A percentile compares a stretch with the other conserved stretches of the same genome.
Conservation (phyloP, 2,797 vertebrate genomes). For the Cichlasoma orientale region DNA sequence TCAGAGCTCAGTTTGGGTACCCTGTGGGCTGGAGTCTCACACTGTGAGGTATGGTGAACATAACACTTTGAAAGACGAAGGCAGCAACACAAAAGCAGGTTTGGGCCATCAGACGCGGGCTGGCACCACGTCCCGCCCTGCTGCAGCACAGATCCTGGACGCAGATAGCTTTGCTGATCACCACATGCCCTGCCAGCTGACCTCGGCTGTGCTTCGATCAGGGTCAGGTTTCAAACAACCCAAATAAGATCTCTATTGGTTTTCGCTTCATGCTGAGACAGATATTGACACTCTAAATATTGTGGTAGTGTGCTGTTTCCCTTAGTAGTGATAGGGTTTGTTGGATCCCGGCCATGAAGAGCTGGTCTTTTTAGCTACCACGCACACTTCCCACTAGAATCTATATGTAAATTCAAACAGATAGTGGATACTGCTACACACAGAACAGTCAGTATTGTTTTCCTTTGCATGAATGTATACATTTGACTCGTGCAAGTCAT, state of each 20-base stretch:
- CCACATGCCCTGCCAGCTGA: slow-evolving; percentile 30
- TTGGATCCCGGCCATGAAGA: background rate
- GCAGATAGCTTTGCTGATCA: slow-evolving; percentile 17
- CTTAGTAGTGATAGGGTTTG: background rate
- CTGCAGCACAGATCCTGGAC: slow-evolving; percentile 6
- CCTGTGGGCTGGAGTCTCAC: background rate
- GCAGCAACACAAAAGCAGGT: background rate
- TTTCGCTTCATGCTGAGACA: slow-evolving; percentile 51
- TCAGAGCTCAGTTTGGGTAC: background rate
- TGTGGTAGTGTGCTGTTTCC: slow-evolving; percentile 27
- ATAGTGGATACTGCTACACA: background rate
- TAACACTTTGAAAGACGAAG: background rate
- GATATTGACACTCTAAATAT: slow-evolving; percentile 41
- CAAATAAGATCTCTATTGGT: slow-evolving; percentile 44
- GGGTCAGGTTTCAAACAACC: slow-evolving; percentile 50
- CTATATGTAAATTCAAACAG: slow-evolving; percentile 30
- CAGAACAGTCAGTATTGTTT: background rate
- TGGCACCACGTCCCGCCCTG: slow-evolving; percentile 2
- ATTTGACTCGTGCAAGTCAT: background rate
- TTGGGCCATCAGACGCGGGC: background rate
- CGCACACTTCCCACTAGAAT: background rate
- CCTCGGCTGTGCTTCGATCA: slow-evolving; percentile 59
- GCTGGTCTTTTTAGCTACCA: background rate
- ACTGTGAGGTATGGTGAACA: background rate
- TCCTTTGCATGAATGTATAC: background rate